These are phyloP conservation scores for Varanus komodoensis DNA, from an alignment of 2,113 vertebrate genomes.

Conservation along the genomic window DNA sequence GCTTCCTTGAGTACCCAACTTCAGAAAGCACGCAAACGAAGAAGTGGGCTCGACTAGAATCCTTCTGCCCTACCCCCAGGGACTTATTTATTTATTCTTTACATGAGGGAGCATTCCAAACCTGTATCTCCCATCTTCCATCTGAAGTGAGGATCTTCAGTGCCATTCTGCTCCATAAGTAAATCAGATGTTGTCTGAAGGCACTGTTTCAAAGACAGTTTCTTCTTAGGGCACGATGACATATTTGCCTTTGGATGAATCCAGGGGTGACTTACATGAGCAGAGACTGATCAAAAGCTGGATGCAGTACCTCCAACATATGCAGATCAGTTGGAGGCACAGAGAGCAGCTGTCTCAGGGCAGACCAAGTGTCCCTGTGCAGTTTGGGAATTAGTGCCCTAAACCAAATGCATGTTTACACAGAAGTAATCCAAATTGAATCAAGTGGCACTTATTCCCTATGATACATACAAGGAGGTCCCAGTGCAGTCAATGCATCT, in stretches of 20 bases:
- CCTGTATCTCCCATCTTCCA: background rate
- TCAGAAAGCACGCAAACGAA: background rate
- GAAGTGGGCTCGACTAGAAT: background rate
- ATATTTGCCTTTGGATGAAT: background rate
- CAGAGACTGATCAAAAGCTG: too few species aligned
- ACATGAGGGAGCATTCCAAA: background rate
- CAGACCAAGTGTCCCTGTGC: too few species aligned
- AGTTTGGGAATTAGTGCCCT: too few species aligned
- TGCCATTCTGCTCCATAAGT: background rate
- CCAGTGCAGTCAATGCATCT: too few species aligned
- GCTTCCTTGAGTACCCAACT: background rate
- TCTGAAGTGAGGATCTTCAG: background rate
- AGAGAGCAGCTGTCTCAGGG: too few species aligned
- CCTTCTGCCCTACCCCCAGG: background rate
- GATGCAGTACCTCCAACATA: too few species aligned
- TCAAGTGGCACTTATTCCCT: too few species aligned
- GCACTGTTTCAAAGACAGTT: background rate
- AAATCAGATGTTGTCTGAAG: background rate
- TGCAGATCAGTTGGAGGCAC: too few species aligned
- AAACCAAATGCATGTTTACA: too few species aligned
- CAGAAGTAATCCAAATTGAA: too few species aligned
- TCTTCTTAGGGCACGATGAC: background rate
- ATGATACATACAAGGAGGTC: too few species aligned
- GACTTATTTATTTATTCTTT: background rate
- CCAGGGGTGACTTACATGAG: background rate